Evolutionary conservation across 2,797 vertebrate species (phyloP).

Genomic region (Botia kubotai): DNA sequence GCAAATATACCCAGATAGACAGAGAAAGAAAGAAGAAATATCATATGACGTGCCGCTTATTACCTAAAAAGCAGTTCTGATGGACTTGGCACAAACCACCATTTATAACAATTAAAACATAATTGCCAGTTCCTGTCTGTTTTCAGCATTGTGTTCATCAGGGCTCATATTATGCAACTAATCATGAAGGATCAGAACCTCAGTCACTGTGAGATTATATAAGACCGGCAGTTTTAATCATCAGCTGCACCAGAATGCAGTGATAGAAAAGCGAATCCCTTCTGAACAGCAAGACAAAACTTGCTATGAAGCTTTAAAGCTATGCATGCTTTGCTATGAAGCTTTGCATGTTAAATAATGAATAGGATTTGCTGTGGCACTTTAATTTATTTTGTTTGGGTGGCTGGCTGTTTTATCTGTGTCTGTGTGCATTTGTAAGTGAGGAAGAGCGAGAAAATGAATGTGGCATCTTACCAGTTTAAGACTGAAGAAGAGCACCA

Average conservation of each 20-base stretch:
- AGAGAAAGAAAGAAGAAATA: background rate
- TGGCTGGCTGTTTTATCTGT: background rate
- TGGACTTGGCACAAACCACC: slow-evolving; percentile 8
- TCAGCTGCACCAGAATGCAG: background rate
- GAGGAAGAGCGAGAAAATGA: background rate
- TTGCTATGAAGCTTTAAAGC: too few species aligned
- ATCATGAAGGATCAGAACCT: slow-evolving; percentile 12
- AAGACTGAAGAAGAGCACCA: slow-evolving; percentile 80
- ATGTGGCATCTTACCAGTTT: slow-evolving; percentile 77
- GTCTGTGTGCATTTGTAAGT: background rate
- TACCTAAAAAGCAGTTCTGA: background rate
- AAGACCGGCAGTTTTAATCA: background rate
- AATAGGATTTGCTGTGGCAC: background rate
- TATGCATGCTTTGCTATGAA: too few species aligned
- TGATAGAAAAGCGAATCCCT: background rate
- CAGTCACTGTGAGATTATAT: background rate
- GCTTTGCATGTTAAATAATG: background rate
- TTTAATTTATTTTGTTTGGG: background rate
- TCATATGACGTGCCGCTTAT: background rate
- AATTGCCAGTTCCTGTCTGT: background rate
- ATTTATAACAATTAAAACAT: slow-evolving; percentile 20
- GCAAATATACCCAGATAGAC: background rate
- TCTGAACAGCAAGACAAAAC: background rate
- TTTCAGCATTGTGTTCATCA: background rate
- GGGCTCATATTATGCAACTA: slow-evolving; percentile 19